Evolutionary conservation across 2,888 invertebrate genomes (phyloP).

Genomic region (Nephrocerus scutellatus): DNA sequence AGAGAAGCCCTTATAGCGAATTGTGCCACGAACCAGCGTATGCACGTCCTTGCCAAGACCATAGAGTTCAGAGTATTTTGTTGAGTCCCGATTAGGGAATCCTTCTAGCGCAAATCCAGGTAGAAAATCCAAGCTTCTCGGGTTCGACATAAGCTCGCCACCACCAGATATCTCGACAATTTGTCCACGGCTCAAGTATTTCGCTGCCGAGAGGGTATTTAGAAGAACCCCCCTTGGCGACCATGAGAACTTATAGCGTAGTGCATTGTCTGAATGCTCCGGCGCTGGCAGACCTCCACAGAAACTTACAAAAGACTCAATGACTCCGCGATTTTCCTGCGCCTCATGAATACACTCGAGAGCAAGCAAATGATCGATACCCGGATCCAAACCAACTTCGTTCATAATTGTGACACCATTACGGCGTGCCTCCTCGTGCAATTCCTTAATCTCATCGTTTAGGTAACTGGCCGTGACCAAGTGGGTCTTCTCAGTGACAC

Average conservation of each 20-base stretch:
- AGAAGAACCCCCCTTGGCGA: conserved; percentile 88
- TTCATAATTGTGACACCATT: conserved; percentile 91
- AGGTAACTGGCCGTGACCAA: conserved; percentile 97
- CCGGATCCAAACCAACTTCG: conserved; percentile 96
- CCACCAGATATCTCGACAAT: conserved; percentile 83
- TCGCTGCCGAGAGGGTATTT: conserved; percentile 84
- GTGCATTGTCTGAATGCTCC: conserved; percentile 85
- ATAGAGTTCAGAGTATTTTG: conserved; percentile 78
- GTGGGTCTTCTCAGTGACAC: conserved; percentile 78
- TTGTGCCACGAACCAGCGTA: conserved; percentile 88
- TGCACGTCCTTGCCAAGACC: conserved; percentile 75
- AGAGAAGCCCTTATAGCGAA: conserved; percentile 85
- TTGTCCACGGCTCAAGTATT: conserved; percentile 75
- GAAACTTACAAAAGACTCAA: conserved; percentile 92
- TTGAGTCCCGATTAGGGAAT: conserved; percentile 94
- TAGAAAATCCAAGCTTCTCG: conserved; percentile 75
- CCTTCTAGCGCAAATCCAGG: conserved; percentile 96
- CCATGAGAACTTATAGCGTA: conserved; percentile 94
- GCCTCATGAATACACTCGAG: conserved; percentile 94
- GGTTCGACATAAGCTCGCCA: conserved; percentile 80
- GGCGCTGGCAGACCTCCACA: conserved; percentile 98
- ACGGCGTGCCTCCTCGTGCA: conserved; percentile 77
- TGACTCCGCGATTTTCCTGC: conserved; percentile 78
- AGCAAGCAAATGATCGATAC: conserved; percentile 95
- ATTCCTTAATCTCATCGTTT: conserved; percentile 70